phyloP scores from a whole-genome alignment of 2,888 invertebrate genomes.

The Orthonychiurus folsomi region DNA sequence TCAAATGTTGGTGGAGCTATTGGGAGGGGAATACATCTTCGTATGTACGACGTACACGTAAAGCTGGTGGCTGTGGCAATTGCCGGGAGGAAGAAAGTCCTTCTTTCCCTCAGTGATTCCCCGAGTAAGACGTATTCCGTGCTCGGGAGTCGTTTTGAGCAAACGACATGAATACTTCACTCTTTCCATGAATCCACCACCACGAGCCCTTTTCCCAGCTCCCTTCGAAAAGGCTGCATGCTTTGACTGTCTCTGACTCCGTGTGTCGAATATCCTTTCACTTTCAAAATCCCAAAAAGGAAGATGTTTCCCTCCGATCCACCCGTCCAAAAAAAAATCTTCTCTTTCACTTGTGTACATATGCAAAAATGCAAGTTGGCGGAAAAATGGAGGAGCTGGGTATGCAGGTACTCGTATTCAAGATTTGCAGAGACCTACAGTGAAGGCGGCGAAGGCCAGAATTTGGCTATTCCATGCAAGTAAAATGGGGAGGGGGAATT shows the following conservation, averaged over 20 bases:
- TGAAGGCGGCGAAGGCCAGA: not conserved
- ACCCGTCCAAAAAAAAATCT: not conserved
- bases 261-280: constrained; percentile 1
- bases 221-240: too few species aligned
- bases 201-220: not conserved
- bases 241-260: too few species aligned
- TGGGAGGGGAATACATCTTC: not conserved
- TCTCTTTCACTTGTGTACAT: constrained; percentile 7
- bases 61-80: constrained; percentile 1
- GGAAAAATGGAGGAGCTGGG: not conserved
- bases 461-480: not conserved
- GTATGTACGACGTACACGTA: not conserved
- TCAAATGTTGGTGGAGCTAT: not conserved
- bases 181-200: constrained; percentile 8
- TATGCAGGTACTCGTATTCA: too few species aligned
- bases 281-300: constrained; percentile 1
- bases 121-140: constrained; percentile 22
- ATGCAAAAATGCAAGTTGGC: not conserved
- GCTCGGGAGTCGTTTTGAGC: constrained; percentile 24
- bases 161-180: constrained; percentile 13
- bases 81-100: not conserved
- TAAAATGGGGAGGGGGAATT: constrained; percentile 7
- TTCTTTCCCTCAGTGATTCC: not conserved
- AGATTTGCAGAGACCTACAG: too few species aligned
- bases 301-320: not conserved